These are phyloP conservation scores for Latrodectus geometricus DNA, from an alignment of 1,140 invertebrate genomes.

Conservation along the genomic window DNA sequence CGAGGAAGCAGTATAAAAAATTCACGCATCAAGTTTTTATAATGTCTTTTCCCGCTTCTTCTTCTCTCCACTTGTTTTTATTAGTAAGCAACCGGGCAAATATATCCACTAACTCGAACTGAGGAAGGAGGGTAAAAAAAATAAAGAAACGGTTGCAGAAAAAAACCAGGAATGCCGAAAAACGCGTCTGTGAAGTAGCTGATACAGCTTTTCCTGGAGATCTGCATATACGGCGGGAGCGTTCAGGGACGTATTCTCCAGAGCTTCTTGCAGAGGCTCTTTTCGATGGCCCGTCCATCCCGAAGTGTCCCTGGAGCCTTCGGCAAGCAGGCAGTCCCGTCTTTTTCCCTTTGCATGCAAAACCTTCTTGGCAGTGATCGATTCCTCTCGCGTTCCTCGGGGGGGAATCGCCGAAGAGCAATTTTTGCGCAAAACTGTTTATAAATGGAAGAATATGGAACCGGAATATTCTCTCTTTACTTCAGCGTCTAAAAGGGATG, in stretches of 20 bases:
- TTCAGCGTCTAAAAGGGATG: not conserved
- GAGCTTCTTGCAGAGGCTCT: slow-evolving; percentile 17
- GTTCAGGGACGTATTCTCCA: slow-evolving; percentile 10
- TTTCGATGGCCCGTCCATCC: slow-evolving; percentile 20
- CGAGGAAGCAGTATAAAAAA: slow-evolving; percentile 42
- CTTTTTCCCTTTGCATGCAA: slow-evolving; percentile 28
- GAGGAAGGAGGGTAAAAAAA: not conserved
- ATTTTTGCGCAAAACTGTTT: slow-evolving; percentile 58
- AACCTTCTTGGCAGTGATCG: slow-evolving; percentile 53
- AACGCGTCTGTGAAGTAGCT: slow-evolving; percentile 36
- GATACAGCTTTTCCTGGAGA: slow-evolving; percentile 43
- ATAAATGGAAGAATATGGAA: slow-evolving; percentile 58
- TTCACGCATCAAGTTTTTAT: slow-evolving; percentile 58
- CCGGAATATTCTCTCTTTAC: slow-evolving; percentile 23
- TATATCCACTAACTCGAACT: slow-evolving; percentile 23
- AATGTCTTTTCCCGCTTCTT: slow-evolving; percentile 27
- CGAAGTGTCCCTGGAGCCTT: not conserved
- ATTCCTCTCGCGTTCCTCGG: slow-evolving; percentile 1
- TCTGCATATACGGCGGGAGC: slow-evolving; percentile 43
- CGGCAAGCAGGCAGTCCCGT: not conserved
- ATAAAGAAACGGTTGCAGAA: not conserved
- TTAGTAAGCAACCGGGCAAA: slow-evolving; percentile 52
- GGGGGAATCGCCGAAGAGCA: slow-evolving; percentile 19
- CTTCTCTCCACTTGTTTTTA: slow-evolving; percentile 51
- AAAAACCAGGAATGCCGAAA: slow-evolving; percentile 17